Evolutionary conservation across 2,888 invertebrate species (phyloP), one percentile per base, ranked within the genome.

Genomic region (Lumbricus terrestris): DNA sequence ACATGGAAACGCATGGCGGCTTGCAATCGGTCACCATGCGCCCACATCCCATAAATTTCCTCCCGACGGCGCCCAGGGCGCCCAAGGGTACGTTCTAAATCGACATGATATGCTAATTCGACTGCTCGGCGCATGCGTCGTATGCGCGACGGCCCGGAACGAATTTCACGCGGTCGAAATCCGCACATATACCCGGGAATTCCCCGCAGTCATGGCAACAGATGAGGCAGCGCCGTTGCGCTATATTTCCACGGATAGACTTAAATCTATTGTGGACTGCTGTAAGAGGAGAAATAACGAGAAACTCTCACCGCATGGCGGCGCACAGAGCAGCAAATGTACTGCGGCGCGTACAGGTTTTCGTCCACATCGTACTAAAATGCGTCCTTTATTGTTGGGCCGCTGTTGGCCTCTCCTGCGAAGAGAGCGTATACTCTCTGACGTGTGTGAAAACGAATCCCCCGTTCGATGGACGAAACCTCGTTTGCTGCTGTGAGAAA

Each of bases 71-170:
- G 69, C 69, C 69, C 69, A 47, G 69, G 69, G n/a, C 69, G 69
- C 69, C 69, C 69, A 47, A n/a, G 69, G 69, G 69, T 69, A 69
- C 29, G 69, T n/a, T 69, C n/a, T n/a, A 69, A 29, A 69, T 8
- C 69, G 69, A 69, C n/a, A n/a, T n/a, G n/a, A n/a, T n/a, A 69
- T 69, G 69, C 69, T 69, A 69, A 69, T 69, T 29, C 69, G 69
- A 69, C 69, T 69, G 69, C 69, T 47, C 69, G 8, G 69, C 13
- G 69, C n/a, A 8, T 69, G 69, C n/a, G n/a, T n/a, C 69, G n/a
- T 69, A n/a, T 69, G 69, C 69, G 69, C 69, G 69, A 69, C 69
- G n/a, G 69, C 69, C 69, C 69, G 69, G 69, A 69, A 69, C 69
- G 69, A 69, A 69, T 69, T 69, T 69, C 69, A 69, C n/a, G 69